A percentile compares a stretch with the other conserved stretches of the same genome.
Evolutionary conservation across 2,797 vertebrate genomes (phyloP).

Genomic region (Chanos chanos): DNA sequence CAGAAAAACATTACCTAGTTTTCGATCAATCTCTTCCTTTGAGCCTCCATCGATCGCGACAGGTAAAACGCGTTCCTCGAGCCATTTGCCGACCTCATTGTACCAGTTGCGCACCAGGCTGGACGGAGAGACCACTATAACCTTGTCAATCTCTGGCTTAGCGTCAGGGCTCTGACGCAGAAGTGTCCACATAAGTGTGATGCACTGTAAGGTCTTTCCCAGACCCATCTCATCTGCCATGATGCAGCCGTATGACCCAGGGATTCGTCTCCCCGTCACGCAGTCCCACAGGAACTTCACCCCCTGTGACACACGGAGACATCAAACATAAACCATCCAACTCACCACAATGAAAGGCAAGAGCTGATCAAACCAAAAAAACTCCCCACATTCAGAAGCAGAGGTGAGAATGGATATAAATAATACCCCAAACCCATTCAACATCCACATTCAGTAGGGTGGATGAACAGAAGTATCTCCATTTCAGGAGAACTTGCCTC

Average conservation of each 20-base stretch:
- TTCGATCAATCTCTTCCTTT: conserved; percentile 86
- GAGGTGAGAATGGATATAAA: too few species aligned
- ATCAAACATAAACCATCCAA: conserved; percentile 6
- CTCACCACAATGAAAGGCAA: neutral
- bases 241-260: conserved; percentile 87
- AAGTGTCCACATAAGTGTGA: conserved; percentile 90
- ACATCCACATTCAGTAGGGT: too few species aligned
- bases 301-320: conserved; percentile 74
- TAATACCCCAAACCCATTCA: too few species aligned
- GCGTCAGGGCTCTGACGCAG: conserved; percentile 88
- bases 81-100: conserved; percentile 95
- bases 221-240: conserved; percentile 99
- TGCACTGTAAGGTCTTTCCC: conserved; percentile 95
- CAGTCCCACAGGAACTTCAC: conserved; percentile 98
- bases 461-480: too few species aligned
- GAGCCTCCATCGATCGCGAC: conserved; percentile 93
- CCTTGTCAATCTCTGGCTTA: conserved; percentile 91
- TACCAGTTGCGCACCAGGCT: conserved; percentile 97
- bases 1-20: conserved; percentile 81
- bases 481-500: conserved; percentile 72
- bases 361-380: neutral
- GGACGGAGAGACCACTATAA: conserved; percentile 91
- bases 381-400: neutral
- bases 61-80: conserved; percentile 84
- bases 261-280: conserved; percentile 86